Evolutionary conservation across 2,888 invertebrate species (phyloP).

Genomic region (Tetranychus piercei): DNA sequence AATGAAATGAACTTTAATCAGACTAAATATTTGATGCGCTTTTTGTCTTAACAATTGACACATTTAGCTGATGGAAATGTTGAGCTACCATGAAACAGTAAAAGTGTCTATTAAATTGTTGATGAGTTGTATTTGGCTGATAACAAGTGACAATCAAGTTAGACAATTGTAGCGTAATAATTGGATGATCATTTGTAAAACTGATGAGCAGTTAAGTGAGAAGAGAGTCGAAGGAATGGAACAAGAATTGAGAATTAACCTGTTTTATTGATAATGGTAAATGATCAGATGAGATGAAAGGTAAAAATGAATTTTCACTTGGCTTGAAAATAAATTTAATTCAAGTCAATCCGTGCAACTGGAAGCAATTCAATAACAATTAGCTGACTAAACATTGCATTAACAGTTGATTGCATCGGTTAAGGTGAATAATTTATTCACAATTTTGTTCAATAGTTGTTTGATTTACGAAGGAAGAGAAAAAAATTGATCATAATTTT

Average conservation of each 20-base stretch:
- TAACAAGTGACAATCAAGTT: background rate
- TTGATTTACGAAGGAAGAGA: too few relatives aligned
- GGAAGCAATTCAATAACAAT: background rate
- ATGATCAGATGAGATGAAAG: background rate
- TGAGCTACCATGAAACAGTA: too few relatives aligned
- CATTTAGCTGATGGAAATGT: too few relatives aligned
- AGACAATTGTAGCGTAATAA: background rate
- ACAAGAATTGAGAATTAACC: too few relatives aligned
- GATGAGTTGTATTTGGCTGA: background rate
- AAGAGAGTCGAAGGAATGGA: too few relatives aligned
- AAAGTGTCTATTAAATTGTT: too few relatives aligned
- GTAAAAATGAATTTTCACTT: background rate
- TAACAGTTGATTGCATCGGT: background rate
- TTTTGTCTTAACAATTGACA: too few relatives aligned
- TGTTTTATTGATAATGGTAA: background rate
- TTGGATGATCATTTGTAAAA: background rate
- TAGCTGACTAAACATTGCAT: background rate
- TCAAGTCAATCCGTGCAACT: background rate
- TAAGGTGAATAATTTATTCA: too few relatives aligned
- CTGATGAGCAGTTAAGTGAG: background rate
- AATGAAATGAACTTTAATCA: too few relatives aligned
- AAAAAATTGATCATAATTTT: too few relatives aligned
- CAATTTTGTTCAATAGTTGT: too few relatives aligned
- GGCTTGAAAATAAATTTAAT: background rate
- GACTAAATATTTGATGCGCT: too few relatives aligned